Conservation (phyloP, 1,140 invertebrate species). For the Cotesia glomerata region DNA sequence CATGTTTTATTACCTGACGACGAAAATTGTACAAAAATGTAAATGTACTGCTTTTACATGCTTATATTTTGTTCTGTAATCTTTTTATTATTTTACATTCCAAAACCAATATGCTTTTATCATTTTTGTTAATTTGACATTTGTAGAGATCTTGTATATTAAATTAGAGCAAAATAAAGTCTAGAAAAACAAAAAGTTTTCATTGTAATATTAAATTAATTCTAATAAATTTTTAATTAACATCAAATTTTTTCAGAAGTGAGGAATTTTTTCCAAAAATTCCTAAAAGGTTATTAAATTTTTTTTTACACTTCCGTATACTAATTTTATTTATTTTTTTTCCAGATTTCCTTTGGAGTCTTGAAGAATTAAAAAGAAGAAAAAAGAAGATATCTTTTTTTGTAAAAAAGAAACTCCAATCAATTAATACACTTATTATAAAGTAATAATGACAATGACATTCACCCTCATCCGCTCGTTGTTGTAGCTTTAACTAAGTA, state of each 20-base stretch:
- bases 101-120: conserved; percentile 51
- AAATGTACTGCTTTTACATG: conserved; percentile 17
- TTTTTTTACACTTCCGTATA: conserved; percentile 19
- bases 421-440: too few relatives aligned
- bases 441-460: too few relatives aligned
- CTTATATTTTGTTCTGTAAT: conserved; percentile 27
- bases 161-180: conserved; percentile 64
- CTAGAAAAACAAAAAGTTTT: conserved; percentile 59
- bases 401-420: too few relatives aligned
- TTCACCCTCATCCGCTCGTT: conserved; percentile 54
- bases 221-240: too few relatives aligned
- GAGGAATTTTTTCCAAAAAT: neutral
- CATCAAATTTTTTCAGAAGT: neutral
- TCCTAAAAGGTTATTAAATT: neutral
- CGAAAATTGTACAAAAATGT: conserved; percentile 4
- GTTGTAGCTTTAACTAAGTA: conserved; percentile 56
- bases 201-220: neutral
- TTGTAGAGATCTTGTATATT: conserved; percentile 63
- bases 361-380: neutral
- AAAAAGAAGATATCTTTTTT: too few relatives aligned
- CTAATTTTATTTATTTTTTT: conserved; percentile 35
- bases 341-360: conserved; percentile 19
- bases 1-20: too few relatives aligned
- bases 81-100: conserved; percentile 57
- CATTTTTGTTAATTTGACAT: conserved; percentile 49